Percentiles rank a stretch among this genome's conserved stretches.
phyloP scores from a whole-genome alignment of 1,140 invertebrate species.

The Cyphomyrmex costatus region DNA sequence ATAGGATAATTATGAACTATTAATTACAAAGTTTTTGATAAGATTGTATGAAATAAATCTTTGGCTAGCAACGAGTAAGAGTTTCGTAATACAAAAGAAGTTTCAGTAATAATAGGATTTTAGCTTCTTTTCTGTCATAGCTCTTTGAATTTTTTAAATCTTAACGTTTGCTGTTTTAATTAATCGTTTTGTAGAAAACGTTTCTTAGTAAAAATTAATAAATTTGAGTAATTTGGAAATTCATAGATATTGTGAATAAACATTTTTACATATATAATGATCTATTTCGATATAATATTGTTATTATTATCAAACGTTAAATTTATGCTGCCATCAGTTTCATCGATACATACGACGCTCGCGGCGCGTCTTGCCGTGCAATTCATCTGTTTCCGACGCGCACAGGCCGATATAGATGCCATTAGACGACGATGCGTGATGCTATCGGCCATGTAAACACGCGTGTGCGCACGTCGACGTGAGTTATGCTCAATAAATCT shows the following conservation, averaged over 20 bases:
- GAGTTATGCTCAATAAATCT: constrained; percentile 72
- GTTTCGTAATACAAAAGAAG: background rate
- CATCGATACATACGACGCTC: background rate
- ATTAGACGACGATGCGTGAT: constrained; percentile 60
- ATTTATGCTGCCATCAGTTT: background rate
- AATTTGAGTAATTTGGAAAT: background rate
- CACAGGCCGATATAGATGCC: constrained; percentile 45
- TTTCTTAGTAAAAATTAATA: background rate
- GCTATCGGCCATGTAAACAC: constrained; percentile 57
- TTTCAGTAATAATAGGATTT: background rate
- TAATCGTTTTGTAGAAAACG: background rate
- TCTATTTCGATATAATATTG: background rate
- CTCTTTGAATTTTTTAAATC: background rate
- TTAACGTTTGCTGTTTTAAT: background rate
- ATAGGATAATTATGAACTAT: constrained; percentile 9
- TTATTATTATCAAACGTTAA: background rate
- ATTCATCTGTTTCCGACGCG: constrained; percentile 47
- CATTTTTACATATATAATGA: background rate
- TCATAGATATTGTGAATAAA: background rate
- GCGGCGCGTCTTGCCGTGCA: constrained; percentile 29
- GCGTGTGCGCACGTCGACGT: constrained; percentile 43
- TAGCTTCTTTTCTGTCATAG: background rate
- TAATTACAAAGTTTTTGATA: background rate
- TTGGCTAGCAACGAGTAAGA: too few relatives aligned
- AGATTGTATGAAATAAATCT: background rate